phyloP scores from a whole-genome alignment of 2,113 vertebrate species.

The Gadus macrocephalus region DNA sequence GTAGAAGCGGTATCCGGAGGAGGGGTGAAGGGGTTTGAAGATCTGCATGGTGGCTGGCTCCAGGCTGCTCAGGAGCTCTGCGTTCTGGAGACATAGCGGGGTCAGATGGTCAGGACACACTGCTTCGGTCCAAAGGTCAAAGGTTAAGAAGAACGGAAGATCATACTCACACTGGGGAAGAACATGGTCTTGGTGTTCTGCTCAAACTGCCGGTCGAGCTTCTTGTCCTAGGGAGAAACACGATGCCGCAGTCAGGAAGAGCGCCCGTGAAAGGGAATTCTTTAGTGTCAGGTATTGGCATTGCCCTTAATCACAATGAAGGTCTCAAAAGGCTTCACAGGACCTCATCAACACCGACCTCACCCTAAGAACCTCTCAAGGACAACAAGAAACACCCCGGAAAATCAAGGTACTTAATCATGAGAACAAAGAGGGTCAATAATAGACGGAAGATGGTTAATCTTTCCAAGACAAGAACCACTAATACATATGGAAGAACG shows the following conservation, averaged over 20 bases:
- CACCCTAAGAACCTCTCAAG: neutral
- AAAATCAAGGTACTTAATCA: no score
- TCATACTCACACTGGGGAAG: constrained; percentile 86
- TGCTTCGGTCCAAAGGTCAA: no score
- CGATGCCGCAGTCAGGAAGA: neutral
- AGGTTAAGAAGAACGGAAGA: no score
- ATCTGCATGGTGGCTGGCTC: constrained; percentile 87
- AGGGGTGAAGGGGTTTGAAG: constrained; percentile 76
- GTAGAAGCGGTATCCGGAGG: constrained; percentile 61
- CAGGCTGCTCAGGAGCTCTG: constrained; percentile 90
- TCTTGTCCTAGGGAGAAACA: constrained; percentile 81
- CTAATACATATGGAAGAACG: no score
- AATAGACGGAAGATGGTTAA: no score
- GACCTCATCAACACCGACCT: neutral
- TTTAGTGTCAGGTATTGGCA: no score
- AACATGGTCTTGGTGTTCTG: constrained; percentile 85
- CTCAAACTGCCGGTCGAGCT: constrained; percentile 87
- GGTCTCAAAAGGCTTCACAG: no score
- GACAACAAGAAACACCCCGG: no score
- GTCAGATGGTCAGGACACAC: neutral
- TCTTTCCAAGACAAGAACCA: no score
- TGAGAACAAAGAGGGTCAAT: no score
- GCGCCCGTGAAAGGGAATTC: neutral
- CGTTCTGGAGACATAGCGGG: constrained; percentile 73
- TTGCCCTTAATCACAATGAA: no score